phyloP scores from a whole-genome alignment of 2,888 invertebrate genomes.

The Nomada ruficornis region DNA sequence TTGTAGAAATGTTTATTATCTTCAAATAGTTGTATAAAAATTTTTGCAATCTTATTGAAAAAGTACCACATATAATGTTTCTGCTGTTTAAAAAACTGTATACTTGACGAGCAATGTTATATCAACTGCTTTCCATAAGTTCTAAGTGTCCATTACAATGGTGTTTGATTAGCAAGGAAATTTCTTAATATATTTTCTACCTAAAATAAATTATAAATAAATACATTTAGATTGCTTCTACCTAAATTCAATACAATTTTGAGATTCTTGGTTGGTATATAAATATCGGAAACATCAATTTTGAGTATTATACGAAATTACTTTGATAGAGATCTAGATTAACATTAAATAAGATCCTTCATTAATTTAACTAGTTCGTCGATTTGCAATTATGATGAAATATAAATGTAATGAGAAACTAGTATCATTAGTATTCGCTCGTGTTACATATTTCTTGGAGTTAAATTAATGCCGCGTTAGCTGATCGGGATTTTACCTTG shows the following conservation, averaged over 20 bases:
- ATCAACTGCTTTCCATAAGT: conserved; percentile 52
- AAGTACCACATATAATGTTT: conserved; percentile 70
- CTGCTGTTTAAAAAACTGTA: conserved; percentile 59
- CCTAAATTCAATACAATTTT: conserved; percentile 82
- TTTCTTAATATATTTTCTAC: conserved; percentile 81
- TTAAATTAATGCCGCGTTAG: too few relatives aligned
- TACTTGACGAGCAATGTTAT: conserved; percentile 60
- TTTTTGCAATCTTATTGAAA: conserved; percentile 74
- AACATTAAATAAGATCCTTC: conserved; percentile 68
- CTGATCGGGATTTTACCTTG: too few relatives aligned
- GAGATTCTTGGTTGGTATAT: conserved; percentile 76
- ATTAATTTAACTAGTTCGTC: conserved; percentile 77
- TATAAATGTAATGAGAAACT: conserved; percentile 78
- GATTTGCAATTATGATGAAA: conserved; percentile 63
- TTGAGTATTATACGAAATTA: conserved; percentile 71
- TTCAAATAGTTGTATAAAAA: conserved; percentile 78
- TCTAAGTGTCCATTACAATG: conserved; percentile 57
- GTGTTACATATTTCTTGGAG: conserved; percentile 60
- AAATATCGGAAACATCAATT: conserved; percentile 75
- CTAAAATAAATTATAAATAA: conserved; percentile 84
- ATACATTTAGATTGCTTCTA: conserved; percentile 83
- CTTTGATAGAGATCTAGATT: conserved; percentile 58
- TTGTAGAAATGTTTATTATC: conserved; percentile 77
- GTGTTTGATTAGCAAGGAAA: conserved; percentile 65
- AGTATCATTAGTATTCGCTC: conserved; percentile 71